Evolutionary conservation across 2,113 vertebrate genomes (phyloP), one percentile per base, ranked within the genome.

Genomic region (Hirundichthys speculiger): DNA sequence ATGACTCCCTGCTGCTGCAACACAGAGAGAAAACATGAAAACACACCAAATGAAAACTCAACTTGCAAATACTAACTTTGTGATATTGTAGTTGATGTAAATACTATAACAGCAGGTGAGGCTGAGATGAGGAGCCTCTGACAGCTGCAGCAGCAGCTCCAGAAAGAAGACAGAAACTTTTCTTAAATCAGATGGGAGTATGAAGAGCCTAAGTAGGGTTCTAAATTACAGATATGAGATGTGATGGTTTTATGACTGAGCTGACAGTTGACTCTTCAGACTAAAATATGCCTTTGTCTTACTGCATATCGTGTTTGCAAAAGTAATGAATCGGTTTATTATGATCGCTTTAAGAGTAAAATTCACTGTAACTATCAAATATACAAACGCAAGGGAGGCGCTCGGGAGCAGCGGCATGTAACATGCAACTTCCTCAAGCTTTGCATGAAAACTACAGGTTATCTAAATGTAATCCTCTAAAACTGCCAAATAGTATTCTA

Each of bases 131-230:
- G 39, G 18, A 61, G 66, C 30, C 5, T 49, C 47, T 53, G 52
- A 22, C 49, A 60, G 14, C 42, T 39, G 51, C 58, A 51, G 25
- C 38, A 18, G 50, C 30, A 20, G 57, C 0, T 22, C 16, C 58
- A 66, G 34, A 16, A 12, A 61, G 40, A 27, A n/a, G 14, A n/a
- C 14, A 40, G 42, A 57, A 66, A 46, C 42, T 20, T 16, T 58
- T 64, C 52, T 64, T 39, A 20, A 54, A 21, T 64, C 18, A 49
- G 57, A 64, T 13, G 27, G 43, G 24, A 59, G 39, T 25, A 46
- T 22, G 22, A 64, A 53, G 21, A 71, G 15, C 6, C 42, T 49
- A 16, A 27, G 30, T 5, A 38, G 54, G 2, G 45, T 8, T 8
- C 15, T 1, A 30, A 38, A 27, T 27, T 21, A 19, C 38, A 51